These are phyloP conservation scores for Toxostoma redivivum DNA, from an alignment of 2,113 vertebrate species.

Conservation along the genomic window DNA sequence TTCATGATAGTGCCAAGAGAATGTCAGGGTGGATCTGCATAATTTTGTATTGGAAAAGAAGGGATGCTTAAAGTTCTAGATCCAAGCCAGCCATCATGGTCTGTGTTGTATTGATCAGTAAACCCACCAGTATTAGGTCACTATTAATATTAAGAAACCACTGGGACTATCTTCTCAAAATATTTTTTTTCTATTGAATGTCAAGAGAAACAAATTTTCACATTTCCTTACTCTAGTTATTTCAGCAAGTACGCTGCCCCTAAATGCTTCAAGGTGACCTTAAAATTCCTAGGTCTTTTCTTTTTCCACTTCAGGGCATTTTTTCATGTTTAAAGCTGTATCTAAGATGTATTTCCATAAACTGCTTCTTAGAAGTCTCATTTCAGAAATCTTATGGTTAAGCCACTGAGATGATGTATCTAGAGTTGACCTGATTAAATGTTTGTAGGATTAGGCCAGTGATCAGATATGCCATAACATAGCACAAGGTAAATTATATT, in stretches of 20 bases:
- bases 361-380: neutral
- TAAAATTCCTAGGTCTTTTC: neutral
- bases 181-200: neutral
- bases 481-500: neutral
- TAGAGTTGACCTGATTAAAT: neutral
- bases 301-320: neutral
- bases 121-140: neutral
- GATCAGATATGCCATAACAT: neutral
- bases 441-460: neutral
- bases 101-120: neutral
- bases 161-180: neutral
- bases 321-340: neutral
- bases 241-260: neutral
- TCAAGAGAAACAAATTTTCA: neutral
- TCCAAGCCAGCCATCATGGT: neutral
- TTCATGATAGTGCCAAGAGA: neutral
- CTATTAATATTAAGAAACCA: neutral
- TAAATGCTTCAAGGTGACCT: neutral
- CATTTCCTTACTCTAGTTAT: neutral
- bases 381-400: neutral
- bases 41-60: neutral
- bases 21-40: neutral
- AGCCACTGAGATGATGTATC: neutral
- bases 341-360: neutral
- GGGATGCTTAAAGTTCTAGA: neutral